phyloP scores from a whole-genome alignment of 2,797 vertebrate genomes.

The Paguma larvata region DNA sequence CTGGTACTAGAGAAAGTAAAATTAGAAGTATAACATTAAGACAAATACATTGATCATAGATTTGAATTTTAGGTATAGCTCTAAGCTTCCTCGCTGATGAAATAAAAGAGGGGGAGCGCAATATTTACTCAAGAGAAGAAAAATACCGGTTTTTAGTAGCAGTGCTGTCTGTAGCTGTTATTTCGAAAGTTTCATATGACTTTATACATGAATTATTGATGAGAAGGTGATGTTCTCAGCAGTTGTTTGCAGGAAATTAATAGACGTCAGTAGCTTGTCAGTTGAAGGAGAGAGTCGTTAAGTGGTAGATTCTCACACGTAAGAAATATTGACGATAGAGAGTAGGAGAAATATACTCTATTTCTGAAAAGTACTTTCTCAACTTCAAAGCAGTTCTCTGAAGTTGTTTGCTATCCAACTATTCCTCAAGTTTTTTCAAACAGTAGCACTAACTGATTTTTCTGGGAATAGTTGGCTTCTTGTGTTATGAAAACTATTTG shows the following conservation, averaged over 20 bases:
- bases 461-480: neutral
- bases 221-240: neutral
- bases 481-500: constrained; percentile 17
- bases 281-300: neutral
- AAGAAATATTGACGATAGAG: constrained; percentile 30
- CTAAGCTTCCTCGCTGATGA: neutral
- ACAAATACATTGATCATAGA: neutral
- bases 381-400: constrained; percentile 37
- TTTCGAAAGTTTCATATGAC: constrained; percentile 6
- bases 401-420: neutral
- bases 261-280: neutral
- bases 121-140: constrained; percentile 43
- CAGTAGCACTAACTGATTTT: neutral
- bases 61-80: neutral
- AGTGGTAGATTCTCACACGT: neutral
- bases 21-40: neutral
- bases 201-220: neutral
- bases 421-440: neutral
- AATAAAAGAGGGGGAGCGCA: neutral
- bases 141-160: neutral
- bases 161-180: neutral
- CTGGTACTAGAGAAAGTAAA: constrained; percentile 30
- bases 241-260: neutral
- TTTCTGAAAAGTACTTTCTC: constrained; percentile 23
- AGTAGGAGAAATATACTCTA: neutral